These are phyloP conservation scores for Acronicta aceris DNA, from an alignment of 2,888 invertebrate genomes.

Conservation along the genomic window DNA sequence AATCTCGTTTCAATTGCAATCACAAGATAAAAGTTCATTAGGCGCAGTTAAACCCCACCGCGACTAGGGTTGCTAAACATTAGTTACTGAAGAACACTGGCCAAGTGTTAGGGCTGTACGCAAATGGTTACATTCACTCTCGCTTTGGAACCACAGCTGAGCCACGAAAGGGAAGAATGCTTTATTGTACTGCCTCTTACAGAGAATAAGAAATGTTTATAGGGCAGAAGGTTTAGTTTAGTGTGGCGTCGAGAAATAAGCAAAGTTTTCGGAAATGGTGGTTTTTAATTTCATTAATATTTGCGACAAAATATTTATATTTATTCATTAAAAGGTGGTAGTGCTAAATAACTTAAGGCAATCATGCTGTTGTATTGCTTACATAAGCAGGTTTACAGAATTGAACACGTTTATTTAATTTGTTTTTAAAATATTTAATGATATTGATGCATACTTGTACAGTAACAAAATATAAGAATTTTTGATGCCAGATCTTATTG, in stretches of 20 bases:
- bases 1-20: constrained; percentile 15
- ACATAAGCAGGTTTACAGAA: too few relatives aligned
- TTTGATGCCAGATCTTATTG: not conserved
- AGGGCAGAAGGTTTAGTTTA: constrained; percentile 39
- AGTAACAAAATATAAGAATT: too few relatives aligned
- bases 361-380: too few relatives aligned
- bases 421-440: too few relatives aligned
- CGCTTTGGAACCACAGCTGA: constrained; percentile 72
- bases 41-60: constrained; percentile 24
- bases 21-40: constrained; percentile 23
- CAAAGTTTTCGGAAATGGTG: too few relatives aligned
- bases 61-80: constrained; percentile 37
- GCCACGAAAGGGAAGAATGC: constrained; percentile 65
- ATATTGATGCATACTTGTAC: too few relatives aligned
- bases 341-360: too few relatives aligned
- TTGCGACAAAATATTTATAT: too few relatives aligned
- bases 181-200: constrained; percentile 64
- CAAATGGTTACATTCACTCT: constrained; percentile 74
- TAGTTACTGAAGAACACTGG: constrained; percentile 45
- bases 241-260: not conserved
- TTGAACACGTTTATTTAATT: too few relatives aligned
- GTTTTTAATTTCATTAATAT: too few relatives aligned
- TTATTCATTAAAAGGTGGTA: too few relatives aligned
- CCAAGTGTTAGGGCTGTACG: constrained; percentile 50
- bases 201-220: constrained; percentile 10